Conservation (phyloP, 1,140 invertebrate genomes). For the Stegodyphus dumicola region DNA sequence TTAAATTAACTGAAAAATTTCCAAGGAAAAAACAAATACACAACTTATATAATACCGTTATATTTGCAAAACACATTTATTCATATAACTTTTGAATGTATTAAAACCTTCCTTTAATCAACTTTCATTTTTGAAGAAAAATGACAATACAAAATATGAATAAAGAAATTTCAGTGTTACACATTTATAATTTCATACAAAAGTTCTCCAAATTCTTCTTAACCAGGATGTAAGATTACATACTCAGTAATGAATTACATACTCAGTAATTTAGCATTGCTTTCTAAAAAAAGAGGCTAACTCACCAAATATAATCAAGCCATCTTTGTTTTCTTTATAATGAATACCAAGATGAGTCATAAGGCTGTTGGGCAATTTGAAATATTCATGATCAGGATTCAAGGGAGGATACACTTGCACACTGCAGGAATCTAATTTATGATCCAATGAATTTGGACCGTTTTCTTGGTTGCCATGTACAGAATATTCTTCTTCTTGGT, state of each 20-base stretch:
- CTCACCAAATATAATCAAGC: constrained; percentile 80
- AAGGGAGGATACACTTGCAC: constrained; percentile 92
- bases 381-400: constrained; percentile 92
- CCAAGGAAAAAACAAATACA: too few relatives aligned
- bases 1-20: too few relatives aligned
- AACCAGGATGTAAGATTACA: too few relatives aligned
- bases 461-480: constrained; percentile 60
- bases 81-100: too few relatives aligned
- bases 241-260: neutral
- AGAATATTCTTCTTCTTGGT: constrained; percentile 64
- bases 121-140: too few relatives aligned
- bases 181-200: too few relatives aligned
- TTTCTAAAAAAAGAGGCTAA: constrained; percentile 24
- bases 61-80: too few relatives aligned
- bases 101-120: too few relatives aligned
- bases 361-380: constrained; percentile 81
- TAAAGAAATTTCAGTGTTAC: too few relatives aligned
- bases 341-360: constrained; percentile 79
- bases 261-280: neutral
- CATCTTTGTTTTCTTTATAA: constrained; percentile 83
- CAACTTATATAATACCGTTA: too few relatives aligned
- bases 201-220: too few relatives aligned
- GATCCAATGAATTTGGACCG: constrained; percentile 18
- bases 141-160: too few relatives aligned
- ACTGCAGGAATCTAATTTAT: constrained; percentile 86